Percentiles rank a stretch among this genome's conserved stretches.
These are phyloP conservation scores for Calycopis cecrops DNA, from an alignment of 1,140 invertebrate genomes.

Conservation along the genomic window DNA sequence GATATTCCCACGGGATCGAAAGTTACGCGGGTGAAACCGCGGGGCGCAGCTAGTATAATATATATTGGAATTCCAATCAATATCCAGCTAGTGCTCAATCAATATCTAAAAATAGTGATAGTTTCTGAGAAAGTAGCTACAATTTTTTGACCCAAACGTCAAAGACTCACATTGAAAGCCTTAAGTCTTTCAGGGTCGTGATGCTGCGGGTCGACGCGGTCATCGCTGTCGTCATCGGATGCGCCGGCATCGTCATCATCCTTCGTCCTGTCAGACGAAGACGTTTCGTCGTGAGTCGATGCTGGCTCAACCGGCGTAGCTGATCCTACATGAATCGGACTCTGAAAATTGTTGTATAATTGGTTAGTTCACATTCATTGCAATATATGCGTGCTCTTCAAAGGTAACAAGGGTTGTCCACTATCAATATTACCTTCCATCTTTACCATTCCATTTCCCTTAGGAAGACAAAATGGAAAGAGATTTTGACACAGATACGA, in stretches of 20 bases:
- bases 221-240: conserved; percentile 93
- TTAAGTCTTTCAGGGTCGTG: conserved; percentile 97
- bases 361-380: neutral
- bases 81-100: too few species aligned
- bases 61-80: too few species aligned
- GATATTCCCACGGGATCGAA: too few species aligned
- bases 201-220: conserved; percentile 89
- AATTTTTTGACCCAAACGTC: neutral
- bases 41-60: too few species aligned
- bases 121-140: too few species aligned
- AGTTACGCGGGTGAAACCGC: too few species aligned
- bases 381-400: conserved; percentile 1
- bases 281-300: conserved; percentile 91
- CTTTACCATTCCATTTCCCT: too few species aligned
- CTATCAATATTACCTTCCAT: too few species aligned
- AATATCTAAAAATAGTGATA: too few species aligned
- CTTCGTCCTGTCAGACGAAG: conserved; percentile 90
- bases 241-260: conserved; percentile 93
- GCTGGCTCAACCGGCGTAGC: conserved; percentile 78
- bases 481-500: too few species aligned
- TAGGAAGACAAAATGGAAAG: too few species aligned
- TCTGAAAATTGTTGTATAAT: conserved; percentile 57
- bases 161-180: conserved; percentile 91
- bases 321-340: conserved; percentile 77
- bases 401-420: neutral